Evolutionary conservation across 2,888 invertebrate genomes (phyloP).

Genomic region (Zygaena filipendulae): DNA sequence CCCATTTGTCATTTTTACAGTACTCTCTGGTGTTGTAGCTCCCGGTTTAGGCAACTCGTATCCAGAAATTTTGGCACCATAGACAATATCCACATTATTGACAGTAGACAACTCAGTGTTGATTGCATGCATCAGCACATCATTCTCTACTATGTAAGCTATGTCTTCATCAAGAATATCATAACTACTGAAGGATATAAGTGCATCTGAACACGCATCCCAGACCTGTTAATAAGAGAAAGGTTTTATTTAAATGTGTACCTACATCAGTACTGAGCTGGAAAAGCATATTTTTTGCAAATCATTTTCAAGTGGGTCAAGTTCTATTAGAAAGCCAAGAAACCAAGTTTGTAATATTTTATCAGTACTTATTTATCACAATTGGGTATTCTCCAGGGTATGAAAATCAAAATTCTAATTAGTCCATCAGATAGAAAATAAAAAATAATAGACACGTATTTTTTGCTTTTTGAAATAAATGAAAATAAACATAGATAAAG

Average conservation of each 20-base stretch:
- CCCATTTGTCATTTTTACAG: slow-evolving; percentile 73
- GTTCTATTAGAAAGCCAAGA: too few species aligned
- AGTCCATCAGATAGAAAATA: too few species aligned
- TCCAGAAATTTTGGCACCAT: slow-evolving; percentile 75
- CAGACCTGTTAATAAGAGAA: slow-evolving; percentile 76
- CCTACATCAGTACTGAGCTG: slow-evolving; percentile 8
- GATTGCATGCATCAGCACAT: slow-evolving; percentile 82
- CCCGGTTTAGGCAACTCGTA: slow-evolving; percentile 65
- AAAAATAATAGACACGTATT: too few species aligned
- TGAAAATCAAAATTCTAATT: too few species aligned
- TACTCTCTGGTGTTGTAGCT: slow-evolving; percentile 26
- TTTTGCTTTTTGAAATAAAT: too few species aligned
- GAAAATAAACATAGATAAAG: too few species aligned
- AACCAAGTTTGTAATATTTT: not conserved
- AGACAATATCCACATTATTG: slow-evolving; percentile 73
- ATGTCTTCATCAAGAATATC: slow-evolving; percentile 78
- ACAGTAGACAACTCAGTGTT: slow-evolving; percentile 68
- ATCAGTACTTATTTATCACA: too few species aligned
- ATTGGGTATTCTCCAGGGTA: too few species aligned
- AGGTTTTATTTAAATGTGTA: too few species aligned
- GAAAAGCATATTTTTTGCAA: too few species aligned
- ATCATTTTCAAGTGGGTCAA: too few species aligned
- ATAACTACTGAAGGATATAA: slow-evolving; percentile 84
- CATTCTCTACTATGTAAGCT: slow-evolving; percentile 95
- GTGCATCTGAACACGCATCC: slow-evolving; percentile 91